phyloP scores from a whole-genome alignment of 1,140 invertebrate genomes.

The Drosophila ercepeae region DNA sequence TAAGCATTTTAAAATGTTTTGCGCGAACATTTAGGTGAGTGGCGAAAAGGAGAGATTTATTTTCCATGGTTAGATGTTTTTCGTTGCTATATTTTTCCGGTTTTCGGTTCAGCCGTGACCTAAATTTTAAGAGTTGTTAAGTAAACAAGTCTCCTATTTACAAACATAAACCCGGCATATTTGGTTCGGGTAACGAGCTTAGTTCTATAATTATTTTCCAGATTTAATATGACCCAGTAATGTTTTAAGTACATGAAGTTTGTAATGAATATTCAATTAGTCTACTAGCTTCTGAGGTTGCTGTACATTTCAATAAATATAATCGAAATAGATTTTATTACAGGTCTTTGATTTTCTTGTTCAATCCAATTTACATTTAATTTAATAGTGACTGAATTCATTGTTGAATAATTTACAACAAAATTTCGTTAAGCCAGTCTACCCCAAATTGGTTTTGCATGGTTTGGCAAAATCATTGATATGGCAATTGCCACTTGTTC shows the following conservation, averaged over 20 bases:
- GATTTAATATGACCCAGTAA: background rate
- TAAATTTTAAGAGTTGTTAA: conserved; percentile 3
- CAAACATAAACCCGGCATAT: no score
- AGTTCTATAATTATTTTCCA: background rate
- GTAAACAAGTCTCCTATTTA: background rate
- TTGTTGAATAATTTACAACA: conserved; percentile 36
- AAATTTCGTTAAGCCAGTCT: conserved; percentile 22
- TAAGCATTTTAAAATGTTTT: conserved; percentile 31
- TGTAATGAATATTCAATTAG: background rate
- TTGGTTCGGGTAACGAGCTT: background rate
- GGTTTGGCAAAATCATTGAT: conserved; percentile 49
- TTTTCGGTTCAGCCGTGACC: conserved; percentile 1
- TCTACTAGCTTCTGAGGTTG: background rate
- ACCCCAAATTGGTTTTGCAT: conserved; percentile 28
- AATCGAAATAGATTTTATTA: background rate
- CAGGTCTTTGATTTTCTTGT: conserved; percentile 4
- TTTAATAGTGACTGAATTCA: conserved; percentile 15
- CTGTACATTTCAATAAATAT: background rate
- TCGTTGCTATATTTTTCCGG: background rate
- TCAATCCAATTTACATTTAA: conserved; percentile 14
- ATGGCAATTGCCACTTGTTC: conserved; percentile 69
- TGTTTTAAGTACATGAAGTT: background rate
- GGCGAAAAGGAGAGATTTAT: conserved; percentile 10
- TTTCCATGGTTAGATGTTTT: conserved; percentile 1
- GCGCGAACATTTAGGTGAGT: conserved; percentile 19